Percentiles rank a stretch among this genome's conserved stretches.
Evolutionary conservation across 2,797 vertebrate species (phyloP).

Genomic region (Dendrocincla tyrannina): DNA sequence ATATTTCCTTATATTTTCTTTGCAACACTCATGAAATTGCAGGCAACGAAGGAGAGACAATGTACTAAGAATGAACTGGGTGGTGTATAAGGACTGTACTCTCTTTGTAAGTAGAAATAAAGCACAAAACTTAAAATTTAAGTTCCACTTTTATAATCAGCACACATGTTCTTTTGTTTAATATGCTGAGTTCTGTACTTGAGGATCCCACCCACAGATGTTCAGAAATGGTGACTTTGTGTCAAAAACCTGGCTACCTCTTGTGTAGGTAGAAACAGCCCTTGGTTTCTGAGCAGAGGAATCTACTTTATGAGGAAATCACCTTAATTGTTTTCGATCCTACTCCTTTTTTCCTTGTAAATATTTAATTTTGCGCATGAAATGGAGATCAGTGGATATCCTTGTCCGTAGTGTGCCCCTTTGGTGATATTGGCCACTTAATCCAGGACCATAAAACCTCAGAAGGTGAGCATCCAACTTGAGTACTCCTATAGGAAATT

Average conservation of each 20-base stretch:
- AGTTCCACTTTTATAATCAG: background rate
- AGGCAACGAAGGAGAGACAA: background rate
- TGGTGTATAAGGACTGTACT: constrained; percentile 27
- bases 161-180: background rate
- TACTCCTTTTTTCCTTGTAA: background rate
- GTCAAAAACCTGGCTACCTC: background rate
- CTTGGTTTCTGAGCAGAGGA: background rate
- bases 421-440: rapidly evolving
- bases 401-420: background rate
- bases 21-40: constrained; percentile 30
- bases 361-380: background rate
- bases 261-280: background rate
- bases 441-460: background rate
- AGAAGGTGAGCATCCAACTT: background rate
- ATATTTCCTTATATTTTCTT: constrained; percentile 34
- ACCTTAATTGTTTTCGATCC: background rate
- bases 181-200: background rate
- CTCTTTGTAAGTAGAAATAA: constrained; percentile 2
- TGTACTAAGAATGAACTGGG: constrained; percentile 17
- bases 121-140: background rate
- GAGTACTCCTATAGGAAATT: background rate
- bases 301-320: background rate
- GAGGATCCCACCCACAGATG: background rate
- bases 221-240: background rate
- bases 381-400: background rate